Conservation (phyloP, 2,888 invertebrate genomes). For the Drosophila nr. fundita region DNA sequence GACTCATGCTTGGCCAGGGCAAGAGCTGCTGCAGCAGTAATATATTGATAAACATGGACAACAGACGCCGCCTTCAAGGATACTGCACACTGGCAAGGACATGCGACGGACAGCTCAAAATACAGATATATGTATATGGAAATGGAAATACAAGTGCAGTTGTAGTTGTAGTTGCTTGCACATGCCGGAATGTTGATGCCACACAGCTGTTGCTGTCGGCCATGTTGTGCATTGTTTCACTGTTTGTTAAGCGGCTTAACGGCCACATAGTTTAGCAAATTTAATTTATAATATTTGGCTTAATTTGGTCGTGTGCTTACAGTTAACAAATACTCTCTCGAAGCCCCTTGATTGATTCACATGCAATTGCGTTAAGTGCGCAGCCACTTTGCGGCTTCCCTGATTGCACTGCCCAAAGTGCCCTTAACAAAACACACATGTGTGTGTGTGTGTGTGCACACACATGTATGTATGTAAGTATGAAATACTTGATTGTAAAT, state of each 20-base stretch:
- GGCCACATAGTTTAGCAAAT: conserved; percentile 67
- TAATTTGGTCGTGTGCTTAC: conserved; percentile 12
- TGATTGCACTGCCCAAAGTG: neutral
- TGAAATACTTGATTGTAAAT: conserved; percentile 8
- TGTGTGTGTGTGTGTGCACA: neutral
- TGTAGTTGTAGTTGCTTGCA: conserved; percentile 11
- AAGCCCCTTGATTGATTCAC: conserved; percentile 19
- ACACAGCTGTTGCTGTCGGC: conserved; percentile 21
- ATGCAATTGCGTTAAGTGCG: conserved; percentile 29
- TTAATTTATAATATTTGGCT: conserved; percentile 67
- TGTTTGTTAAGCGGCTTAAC: conserved; percentile 52
- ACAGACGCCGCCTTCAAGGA: conserved; percentile 48
- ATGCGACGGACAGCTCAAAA: conserved; percentile 9
- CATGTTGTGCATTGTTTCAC: conserved; percentile 30
- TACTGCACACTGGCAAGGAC: conserved; percentile 15
- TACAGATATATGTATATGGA: conserved; percentile 11
- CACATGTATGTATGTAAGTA: neutral
- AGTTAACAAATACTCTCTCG: conserved; percentile 38
- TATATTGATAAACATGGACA: conserved; percentile 74
- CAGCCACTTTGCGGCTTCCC: conserved; percentile 5
- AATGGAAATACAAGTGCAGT: neutral
- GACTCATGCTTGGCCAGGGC: conserved; percentile 31
- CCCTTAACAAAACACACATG: conserved; percentile 1
- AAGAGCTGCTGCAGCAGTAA: conserved; percentile 45
- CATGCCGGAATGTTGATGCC: conserved; percentile 7